Evolutionary conservation across 1,140 invertebrate species (phyloP).

Genomic region (Antheraea mylitta): DNA sequence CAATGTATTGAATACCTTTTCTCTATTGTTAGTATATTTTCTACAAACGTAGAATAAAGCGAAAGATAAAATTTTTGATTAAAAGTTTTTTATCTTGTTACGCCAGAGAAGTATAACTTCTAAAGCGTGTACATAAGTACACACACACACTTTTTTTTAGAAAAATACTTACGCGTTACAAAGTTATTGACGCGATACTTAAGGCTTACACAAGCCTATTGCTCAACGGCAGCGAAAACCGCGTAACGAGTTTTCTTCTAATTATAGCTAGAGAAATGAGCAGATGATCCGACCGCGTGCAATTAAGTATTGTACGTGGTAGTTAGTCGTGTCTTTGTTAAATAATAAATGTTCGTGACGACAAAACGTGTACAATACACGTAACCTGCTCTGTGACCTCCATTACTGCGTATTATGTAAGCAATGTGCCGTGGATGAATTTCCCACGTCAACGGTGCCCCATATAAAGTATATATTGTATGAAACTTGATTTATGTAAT

Average conservation of each 20-base stretch:
- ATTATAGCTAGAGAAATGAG: conserved; percentile 31
- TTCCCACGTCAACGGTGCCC: conserved; percentile 33
- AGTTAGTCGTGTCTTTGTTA: conserved; percentile 21
- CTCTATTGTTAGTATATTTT: too few species aligned
- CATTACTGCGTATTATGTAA: conserved; percentile 38
- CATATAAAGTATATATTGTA: conserved; percentile 4
- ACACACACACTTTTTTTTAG: too few species aligned
- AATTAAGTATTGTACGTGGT: conserved; percentile 37
- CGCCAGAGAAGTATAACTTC: too few species aligned
- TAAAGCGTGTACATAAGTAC: too few species aligned
- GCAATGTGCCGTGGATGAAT: conserved; percentile 29
- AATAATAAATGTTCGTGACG: conserved; percentile 44
- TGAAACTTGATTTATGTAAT: not conserved
- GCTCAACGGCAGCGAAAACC: not conserved
- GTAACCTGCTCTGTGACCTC: conserved; percentile 49
- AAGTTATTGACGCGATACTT: not conserved
- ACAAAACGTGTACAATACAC: conserved; percentile 24
- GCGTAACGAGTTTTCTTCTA: conserved; percentile 20
- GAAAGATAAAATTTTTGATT: too few species aligned
- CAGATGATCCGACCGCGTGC: conserved; percentile 20
- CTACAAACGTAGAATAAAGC: too few species aligned
- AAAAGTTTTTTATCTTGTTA: too few species aligned
- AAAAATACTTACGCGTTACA: too few species aligned
- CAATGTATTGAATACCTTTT: too few species aligned
- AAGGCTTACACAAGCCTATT: conserved; percentile 7